A percentile compares a stretch with the other conserved stretches of the same genome.
Evolutionary conservation across 1,140 invertebrate genomes (phyloP).

Genomic region (Ladona fulva): DNA sequence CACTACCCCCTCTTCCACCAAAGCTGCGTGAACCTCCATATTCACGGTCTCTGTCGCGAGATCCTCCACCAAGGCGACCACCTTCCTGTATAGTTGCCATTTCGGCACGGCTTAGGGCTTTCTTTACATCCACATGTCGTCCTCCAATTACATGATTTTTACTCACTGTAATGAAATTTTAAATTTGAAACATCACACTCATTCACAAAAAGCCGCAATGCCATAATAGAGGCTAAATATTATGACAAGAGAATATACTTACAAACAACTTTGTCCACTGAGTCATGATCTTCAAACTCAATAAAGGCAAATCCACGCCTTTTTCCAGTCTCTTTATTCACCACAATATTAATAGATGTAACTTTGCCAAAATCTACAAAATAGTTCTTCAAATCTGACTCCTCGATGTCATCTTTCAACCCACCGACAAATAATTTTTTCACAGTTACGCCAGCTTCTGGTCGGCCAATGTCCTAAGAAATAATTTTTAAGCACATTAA

Average conservation of each 20-base stretch:
- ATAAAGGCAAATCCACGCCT: slow-evolving; percentile 91
- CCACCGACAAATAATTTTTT: slow-evolving; percentile 93
- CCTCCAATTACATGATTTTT: slow-evolving; percentile 63
- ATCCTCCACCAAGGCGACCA: slow-evolving; percentile 41
- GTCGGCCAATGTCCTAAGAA: slow-evolving; percentile 70
- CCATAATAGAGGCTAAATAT: background rate
- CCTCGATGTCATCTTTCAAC: slow-evolving; percentile 80
- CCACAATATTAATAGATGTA: slow-evolving; percentile 83
- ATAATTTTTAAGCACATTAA: background rate
- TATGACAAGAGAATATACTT: slow-evolving; percentile 31
- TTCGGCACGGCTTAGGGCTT: slow-evolving; percentile 60
- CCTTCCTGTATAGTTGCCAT: slow-evolving; percentile 49
- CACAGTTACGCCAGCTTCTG: slow-evolving; percentile 86
- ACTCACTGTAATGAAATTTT: slow-evolving; percentile 42
- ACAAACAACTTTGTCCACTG: slow-evolving; percentile 90
- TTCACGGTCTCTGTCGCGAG: slow-evolving; percentile 30
- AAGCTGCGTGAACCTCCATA: slow-evolving; percentile 27
- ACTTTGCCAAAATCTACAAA: slow-evolving; percentile 79
- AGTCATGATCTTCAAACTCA: slow-evolving; percentile 93
- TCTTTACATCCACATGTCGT: slow-evolving; percentile 70
- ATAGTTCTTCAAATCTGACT: slow-evolving; percentile 75
- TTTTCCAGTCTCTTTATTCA: slow-evolving; percentile 82
- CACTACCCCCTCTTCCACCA: slow-evolving; percentile 28
- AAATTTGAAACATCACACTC: background rate
- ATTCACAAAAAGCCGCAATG: background rate